Evolutionary conservation across 1,140 invertebrate genomes (phyloP).

Genomic region (Heliconius hewitsoni): DNA sequence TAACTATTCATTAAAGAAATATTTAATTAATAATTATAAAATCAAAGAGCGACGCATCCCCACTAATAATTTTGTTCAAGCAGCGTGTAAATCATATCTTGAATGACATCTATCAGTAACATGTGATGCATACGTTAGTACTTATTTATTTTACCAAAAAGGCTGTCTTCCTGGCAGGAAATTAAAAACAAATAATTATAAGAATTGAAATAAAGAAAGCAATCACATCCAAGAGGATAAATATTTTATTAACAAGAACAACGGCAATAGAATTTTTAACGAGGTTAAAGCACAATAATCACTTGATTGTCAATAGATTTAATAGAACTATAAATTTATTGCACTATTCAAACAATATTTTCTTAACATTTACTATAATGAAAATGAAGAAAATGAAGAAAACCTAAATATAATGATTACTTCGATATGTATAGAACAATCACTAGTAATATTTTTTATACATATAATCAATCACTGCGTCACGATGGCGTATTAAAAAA

Average conservation of each 20-base stretch:
- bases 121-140: background rate
- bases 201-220: slow-evolving; percentile 1
- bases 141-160: background rate
- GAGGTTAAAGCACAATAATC: slow-evolving; percentile 17
- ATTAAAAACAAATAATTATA: background rate
- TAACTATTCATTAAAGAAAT: background rate
- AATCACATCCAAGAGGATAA: background rate
- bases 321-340: background rate
- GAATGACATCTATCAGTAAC: background rate
- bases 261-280: slow-evolving; percentile 15
- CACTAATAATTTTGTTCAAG: slow-evolving; percentile 1
- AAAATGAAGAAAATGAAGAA: too few relatives aligned
- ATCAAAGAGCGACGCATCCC: background rate
- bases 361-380: background rate
- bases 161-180: background rate
- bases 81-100: background rate
- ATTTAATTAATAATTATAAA: background rate
- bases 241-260: background rate
- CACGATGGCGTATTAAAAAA: background rate
- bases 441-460: too few relatives aligned
- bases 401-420: too few relatives aligned
- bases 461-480: too few relatives aligned
- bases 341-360: background rate
- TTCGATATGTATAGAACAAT: too few relatives aligned
- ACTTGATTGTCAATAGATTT: background rate